phyloP scores from a whole-genome alignment of 2,797 vertebrate species.

The Aeoliscus strigatus region DNA sequence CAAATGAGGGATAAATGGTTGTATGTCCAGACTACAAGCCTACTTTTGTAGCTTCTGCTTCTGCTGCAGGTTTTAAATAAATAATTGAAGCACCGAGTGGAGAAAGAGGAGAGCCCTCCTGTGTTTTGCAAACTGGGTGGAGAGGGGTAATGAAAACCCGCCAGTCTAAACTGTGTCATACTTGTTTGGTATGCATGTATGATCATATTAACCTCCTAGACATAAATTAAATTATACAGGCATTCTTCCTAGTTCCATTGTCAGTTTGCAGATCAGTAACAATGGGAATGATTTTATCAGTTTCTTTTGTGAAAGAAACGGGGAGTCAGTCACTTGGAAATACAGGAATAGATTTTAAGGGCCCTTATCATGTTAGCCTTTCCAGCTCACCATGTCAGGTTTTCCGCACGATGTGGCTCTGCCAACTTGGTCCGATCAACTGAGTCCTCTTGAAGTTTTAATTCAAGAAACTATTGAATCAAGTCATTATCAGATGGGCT shows the following conservation, averaged over 20 bases:
- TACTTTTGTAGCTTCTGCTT: too few relatives aligned
- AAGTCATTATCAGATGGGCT: conserved; percentile 10
- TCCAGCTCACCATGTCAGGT: conserved; percentile 33
- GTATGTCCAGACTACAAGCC: too few relatives aligned
- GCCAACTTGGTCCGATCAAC: conserved; percentile 19
- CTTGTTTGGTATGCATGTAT: conserved; percentile 6
- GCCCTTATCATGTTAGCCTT: conserved; percentile 4
- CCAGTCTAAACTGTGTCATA: conserved; percentile 4
- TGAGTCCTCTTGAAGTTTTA: conserved; percentile 16
- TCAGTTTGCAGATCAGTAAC: conserved; percentile 12
- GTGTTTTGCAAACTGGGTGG: conserved; percentile 6
- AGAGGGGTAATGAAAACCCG: conserved; percentile 1
- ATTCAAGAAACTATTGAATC: too few relatives aligned
- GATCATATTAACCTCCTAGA: background rate
- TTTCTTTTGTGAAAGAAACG: conserved; percentile 17
- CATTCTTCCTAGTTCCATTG: conserved; percentile 3
- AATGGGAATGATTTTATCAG: conserved; percentile 1
- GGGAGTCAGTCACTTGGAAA: conserved; percentile 22
- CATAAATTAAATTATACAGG: background rate
- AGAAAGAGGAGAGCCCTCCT: conserved; percentile 3
- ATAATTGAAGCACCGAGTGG: too few relatives aligned
- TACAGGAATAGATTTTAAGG: conserved; percentile 10
- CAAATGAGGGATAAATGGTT: too few relatives aligned
- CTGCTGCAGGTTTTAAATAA: too few relatives aligned
- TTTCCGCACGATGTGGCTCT: conserved; percentile 25